These are phyloP conservation scores for Aselliscus stoliczkanus DNA, from an alignment of 2,797 vertebrate genomes.

Conservation along the genomic window DNA sequence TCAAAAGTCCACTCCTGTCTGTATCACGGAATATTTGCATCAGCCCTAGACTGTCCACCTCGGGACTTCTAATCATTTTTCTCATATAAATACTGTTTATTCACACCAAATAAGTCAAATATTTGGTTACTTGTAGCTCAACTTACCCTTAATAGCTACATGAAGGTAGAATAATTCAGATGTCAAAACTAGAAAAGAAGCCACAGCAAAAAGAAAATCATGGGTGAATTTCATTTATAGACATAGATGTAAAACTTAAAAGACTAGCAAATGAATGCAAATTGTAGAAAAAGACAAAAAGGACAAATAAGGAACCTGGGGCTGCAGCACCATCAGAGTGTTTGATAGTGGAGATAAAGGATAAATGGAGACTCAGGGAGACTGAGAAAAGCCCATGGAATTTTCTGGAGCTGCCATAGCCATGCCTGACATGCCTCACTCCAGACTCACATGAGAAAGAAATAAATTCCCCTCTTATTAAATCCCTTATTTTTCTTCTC, in stretches of 20 bases:
- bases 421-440: not conserved
- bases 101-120: not conserved
- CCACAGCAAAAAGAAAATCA: not conserved
- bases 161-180: not conserved
- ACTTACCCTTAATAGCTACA: not conserved
- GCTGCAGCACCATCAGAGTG: not conserved
- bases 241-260: not conserved
- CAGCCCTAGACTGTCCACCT: not conserved
- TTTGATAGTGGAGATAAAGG: not conserved
- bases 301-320: not conserved
- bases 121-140: not conserved
- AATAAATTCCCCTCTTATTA: not conserved
- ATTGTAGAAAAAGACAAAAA: not conserved
- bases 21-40: not conserved
- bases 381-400: not conserved
- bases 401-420: not conserved
- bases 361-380: not conserved
- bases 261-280: not conserved
- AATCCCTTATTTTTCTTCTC: not conserved
- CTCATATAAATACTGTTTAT: not conserved
- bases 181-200: not conserved
- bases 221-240: not conserved
- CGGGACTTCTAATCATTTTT: not conserved
- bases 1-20: not conserved
- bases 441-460: not conserved